Evolutionary conservation across 2,113 vertebrate genomes (phyloP).

Genomic region (Illadopsis cleaveri): DNA sequence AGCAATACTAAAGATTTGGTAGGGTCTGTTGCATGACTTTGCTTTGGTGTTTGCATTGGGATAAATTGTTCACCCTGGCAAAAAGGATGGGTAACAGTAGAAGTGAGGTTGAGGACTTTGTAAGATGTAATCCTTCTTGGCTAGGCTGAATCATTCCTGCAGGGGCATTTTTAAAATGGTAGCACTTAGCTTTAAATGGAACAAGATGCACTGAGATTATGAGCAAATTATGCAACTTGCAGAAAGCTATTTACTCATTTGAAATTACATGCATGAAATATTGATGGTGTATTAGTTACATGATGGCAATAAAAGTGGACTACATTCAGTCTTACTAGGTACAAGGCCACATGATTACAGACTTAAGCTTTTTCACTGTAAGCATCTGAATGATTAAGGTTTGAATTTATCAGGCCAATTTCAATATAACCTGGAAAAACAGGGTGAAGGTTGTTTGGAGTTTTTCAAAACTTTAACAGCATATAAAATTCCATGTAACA

Average conservation of each 20-base stretch:
- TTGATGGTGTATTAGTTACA: not conserved
- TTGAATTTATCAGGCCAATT: not conserved
- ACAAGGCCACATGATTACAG: not conserved
- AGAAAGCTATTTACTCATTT: conserved; percentile 37
- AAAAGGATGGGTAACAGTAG: not conserved
- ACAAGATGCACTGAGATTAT: conserved; percentile 24
- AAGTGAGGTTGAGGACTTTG: not conserved
- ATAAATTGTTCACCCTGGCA: not conserved
- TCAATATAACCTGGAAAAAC: not conserved
- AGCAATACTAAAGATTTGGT: not conserved
- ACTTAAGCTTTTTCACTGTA: not conserved
- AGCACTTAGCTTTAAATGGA: conserved; percentile 43
- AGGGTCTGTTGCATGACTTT: not conserved
- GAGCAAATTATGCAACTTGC: conserved; percentile 41
- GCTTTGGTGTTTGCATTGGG: conserved; percentile 35
- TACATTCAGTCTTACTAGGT: not conserved
- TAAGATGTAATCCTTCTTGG: not conserved
- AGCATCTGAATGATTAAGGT: not conserved
- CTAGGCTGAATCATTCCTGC: not conserved
- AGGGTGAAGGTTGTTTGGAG: not conserved
- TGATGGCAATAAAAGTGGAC: not conserved
- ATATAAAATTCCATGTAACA: not conserved
- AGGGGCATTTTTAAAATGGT: not conserved
- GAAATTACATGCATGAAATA: conserved; percentile 14
- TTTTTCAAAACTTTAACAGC: not conserved